phyloP scores from a whole-genome alignment of 92 coral and sea anemone species.

The Bergia puertoricense region DNA sequence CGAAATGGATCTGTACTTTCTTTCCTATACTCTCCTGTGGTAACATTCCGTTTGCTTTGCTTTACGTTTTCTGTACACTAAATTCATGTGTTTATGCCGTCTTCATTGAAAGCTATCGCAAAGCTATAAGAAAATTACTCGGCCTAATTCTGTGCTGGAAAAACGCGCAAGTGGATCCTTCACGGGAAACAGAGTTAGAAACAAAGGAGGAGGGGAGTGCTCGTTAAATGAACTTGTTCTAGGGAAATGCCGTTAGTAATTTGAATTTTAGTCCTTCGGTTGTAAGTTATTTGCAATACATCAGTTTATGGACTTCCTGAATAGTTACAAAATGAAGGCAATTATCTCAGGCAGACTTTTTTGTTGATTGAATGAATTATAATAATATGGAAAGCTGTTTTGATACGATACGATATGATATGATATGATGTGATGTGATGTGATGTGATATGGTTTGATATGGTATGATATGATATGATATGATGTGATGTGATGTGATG shows the following conservation, averaged over 20 bases:
- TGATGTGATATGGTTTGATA: no score
- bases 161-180: not conserved
- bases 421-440: no score
- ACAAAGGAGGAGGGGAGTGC: not conserved
- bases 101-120: constrained; percentile 9
- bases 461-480: no score
- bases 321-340: no score
- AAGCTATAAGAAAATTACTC: not conserved
- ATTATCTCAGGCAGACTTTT: no score
- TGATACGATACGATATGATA: no score
- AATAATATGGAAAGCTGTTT: no score
- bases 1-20: constrained; percentile 1
- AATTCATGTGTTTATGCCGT: constrained; percentile 15
- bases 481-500: no score
- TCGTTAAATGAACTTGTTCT: not conserved
- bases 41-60: constrained; percentile 20
- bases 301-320: not conserved
- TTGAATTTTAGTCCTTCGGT: not conserved
- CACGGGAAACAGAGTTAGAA: not conserved
- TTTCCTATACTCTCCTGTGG: constrained; percentile 9
- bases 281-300: not conserved
- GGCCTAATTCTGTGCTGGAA: not conserved
- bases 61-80: constrained; percentile 18
- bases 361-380: no score
- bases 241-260: not conserved